A percentile compares a stretch with the other conserved stretches of the same genome.
These are phyloP conservation scores for Abrostola triplasia DNA, from an alignment of 2,888 invertebrate genomes.

Conservation along the genomic window DNA sequence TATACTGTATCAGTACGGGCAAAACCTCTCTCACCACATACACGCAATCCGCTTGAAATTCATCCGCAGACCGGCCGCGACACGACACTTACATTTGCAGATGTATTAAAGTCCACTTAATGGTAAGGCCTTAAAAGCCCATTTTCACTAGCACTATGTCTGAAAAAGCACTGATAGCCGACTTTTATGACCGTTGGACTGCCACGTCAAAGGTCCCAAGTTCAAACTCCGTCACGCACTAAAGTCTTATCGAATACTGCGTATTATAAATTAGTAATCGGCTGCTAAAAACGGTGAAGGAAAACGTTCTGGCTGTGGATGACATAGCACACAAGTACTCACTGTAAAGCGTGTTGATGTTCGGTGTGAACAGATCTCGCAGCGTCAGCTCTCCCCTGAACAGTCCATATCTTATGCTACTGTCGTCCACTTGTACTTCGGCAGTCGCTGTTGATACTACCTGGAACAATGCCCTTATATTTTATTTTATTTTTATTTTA, in stretches of 20 bases:
- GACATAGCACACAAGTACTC: constrained; percentile 56
- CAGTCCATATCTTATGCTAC: constrained; percentile 74
- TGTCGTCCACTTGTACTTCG: constrained; percentile 59
- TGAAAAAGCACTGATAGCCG: no score
- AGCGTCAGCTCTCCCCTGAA: constrained; percentile 75
- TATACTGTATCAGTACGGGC: background rate
- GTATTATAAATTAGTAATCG: no score
- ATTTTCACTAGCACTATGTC: no score
- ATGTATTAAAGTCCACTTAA: background rate
- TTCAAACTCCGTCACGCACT: no score
- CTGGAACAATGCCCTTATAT: constrained; percentile 63
- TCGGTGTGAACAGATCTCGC: constrained; percentile 71
- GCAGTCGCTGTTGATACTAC: constrained; percentile 71
- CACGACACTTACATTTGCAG: background rate
- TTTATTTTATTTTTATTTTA: no score
- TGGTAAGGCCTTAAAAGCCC: background rate
- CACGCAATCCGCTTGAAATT: background rate
- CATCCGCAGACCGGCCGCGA: background rate
- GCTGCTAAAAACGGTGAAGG: no score
- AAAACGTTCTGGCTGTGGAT: no score
- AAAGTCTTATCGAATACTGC: no score
- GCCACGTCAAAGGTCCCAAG: no score
- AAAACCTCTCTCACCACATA: background rate
- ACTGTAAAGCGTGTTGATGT: constrained; percentile 71
- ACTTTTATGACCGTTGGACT: no score